Base-by-base conservation (phyloP, 2,888 invertebrate species). In the Eretmocerus hayati region DNA sequence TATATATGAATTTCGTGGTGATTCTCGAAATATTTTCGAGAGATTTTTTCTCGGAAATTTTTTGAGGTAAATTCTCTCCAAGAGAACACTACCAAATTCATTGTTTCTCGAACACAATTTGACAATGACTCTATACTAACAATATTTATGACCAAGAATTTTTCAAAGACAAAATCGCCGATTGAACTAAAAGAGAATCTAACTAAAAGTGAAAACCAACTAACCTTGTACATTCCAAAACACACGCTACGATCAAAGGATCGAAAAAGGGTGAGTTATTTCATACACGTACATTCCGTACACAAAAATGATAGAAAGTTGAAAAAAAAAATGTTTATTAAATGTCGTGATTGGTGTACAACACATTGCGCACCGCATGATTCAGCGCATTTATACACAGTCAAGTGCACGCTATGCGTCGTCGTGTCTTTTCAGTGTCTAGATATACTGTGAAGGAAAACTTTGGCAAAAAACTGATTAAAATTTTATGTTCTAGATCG, bases 401-500 rank as follows among this genome's bases (percentile, higher is more conserved):
- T 37, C 18, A 26, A 16, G 31, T 46, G 57, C 64, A 62, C 62
- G 61, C 61, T 61, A 58, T 56, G 46, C 52, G 52, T 50, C 39
- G 42, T 47, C 36, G 36, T 36, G 26, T 44, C 33, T n/a, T n/a
- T 48, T 16, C 33, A 26, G 26, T 26, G 26, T 26, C 26, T 26
- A 6, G n/a, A n/a, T n/a, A 13, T 42, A 9, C 15, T 8, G 18
- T 18, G 3, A 22, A 48, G 22, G 21, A n/a, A 26, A 40, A 40
- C 6, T 15, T 18, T 22, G 6, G 9, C 20, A 6, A 6, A 11
- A 9, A 26, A 26, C 26, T 6, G 26, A 11, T 26, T 11, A 11
- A 6, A 26, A 26, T 26, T 26, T 11, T 6, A 26, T 26, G 57
- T 67, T 65, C 46, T 75, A 94, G 94, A 94, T 94, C 72, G 94